Base-by-base conservation (phyloP, 2,113 vertebrate genomes). In the Pangasianodon hypophthalmus region DNA sequence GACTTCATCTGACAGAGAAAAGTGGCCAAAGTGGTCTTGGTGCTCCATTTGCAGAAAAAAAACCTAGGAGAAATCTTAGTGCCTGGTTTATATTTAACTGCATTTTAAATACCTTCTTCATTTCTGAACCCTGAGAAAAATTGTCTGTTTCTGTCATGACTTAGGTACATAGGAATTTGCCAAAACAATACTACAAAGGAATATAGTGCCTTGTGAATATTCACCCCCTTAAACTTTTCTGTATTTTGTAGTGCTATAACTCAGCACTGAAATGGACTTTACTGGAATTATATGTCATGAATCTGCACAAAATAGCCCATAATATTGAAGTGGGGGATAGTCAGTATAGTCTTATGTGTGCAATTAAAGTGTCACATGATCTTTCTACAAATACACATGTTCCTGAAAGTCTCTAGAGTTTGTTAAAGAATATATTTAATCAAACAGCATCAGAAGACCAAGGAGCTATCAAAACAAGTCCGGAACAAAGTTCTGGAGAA, bases 141-240 rank as follows among this genome's bases (percentile, higher is more conserved):
- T 44, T 50, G 29, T 10, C 19, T 16, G 26, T 46, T 18, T 60
- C 14, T 50, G 54, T 29, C 11, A 75, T 11, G 6, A 6, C 3
- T 80, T 85, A 69, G 6, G 19, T 44, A 75, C 46, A 64, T 86
- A 46, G 73, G 67, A 83, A 86, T 88, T 86, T 86, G 64, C 83
- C 44, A 62, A 71, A 32, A 83, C 62, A 88, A 75, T 50, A 32
- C 48, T 79, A 56, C 71, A 86, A 86, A 86, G 46, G 24, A 60
- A 81, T 48, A 50, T 0, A n/a, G 29, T 32, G 16, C 79, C 16
- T 54, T 82, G 48, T 52, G n/a, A 82, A 9, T 37, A 9, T 56
- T 14, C n/a, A 19, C 14, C 29, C 11, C 10, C 2, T 29, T 79
- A 26, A 81, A 54, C 44, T 29, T 50, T 32, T 82, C 50, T 29